These are phyloP conservation scores for Orientallactaga bullata DNA, from an alignment of 2,113 vertebrate species.

Conservation along the genomic window DNA sequence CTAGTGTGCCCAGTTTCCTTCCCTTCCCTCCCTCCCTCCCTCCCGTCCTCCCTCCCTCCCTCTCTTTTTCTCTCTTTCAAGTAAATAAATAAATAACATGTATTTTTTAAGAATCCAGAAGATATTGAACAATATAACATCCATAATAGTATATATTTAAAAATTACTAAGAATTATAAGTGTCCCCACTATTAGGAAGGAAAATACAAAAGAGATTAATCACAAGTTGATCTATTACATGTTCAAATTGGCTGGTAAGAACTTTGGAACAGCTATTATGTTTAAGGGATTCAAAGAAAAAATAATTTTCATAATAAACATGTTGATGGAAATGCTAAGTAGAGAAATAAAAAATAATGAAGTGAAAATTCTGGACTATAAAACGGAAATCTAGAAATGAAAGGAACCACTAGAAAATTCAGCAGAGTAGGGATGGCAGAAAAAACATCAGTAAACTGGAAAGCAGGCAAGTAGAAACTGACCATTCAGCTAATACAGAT, in stretches of 20 bases:
- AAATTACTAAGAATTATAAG: background rate
- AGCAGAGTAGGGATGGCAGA: background rate
- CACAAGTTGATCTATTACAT: background rate
- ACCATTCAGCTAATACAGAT: background rate
- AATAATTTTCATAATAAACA: constrained; percentile 8
- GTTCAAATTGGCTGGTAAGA: background rate
- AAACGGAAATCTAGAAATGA: constrained; percentile 31
- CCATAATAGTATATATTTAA: background rate
- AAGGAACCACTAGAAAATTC: background rate
- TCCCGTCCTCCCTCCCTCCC: too few species aligned
- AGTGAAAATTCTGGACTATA: constrained; percentile 9
- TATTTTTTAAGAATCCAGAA: background rate
- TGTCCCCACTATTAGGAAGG: background rate
- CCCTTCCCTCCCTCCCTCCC: too few species aligned
- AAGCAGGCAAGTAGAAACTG: constrained; percentile 36
- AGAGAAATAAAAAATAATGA: constrained; percentile 9
- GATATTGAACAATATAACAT: background rate
- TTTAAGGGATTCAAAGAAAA: background rate
- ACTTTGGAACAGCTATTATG: background rate
- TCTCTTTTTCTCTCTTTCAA: too few species aligned
- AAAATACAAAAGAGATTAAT: background rate
- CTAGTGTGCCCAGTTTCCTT: too few species aligned
- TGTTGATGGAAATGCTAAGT: background rate
- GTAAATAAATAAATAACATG: too few species aligned
- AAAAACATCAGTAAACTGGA: background rate